phyloP scores from a whole-genome alignment of 2,888 invertebrate species.

The Chrysopilus asiliformis region DNA sequence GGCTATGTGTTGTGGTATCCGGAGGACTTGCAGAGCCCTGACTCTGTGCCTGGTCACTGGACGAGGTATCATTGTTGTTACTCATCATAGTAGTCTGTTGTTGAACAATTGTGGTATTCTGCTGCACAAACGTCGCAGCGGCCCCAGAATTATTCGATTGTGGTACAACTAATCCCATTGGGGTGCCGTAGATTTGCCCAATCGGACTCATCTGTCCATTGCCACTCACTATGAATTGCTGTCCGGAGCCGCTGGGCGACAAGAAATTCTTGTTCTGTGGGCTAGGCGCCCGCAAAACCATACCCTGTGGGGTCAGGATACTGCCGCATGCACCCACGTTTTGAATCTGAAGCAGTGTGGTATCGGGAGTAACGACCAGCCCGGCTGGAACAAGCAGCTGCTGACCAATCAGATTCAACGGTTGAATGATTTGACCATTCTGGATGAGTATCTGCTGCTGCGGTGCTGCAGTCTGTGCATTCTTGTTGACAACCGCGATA shows the following conservation, averaged over 20 bases:
- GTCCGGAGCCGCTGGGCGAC: constrained; percentile 50
- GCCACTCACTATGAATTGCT: constrained; percentile 62
- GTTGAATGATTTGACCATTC: constrained; percentile 57
- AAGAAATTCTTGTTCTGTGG: constrained; percentile 61
- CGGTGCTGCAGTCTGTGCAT: constrained; percentile 41
- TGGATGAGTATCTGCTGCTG: constrained; percentile 32
- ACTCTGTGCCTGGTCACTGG: constrained; percentile 22
- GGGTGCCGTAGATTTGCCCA: constrained; percentile 33
- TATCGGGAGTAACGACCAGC: constrained; percentile 72
- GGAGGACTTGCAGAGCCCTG: constrained; percentile 51
- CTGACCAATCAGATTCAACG: constrained; percentile 70
- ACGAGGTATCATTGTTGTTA: constrained; percentile 16
- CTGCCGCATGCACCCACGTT: constrained; percentile 55
- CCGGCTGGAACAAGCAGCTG: constrained; percentile 76
- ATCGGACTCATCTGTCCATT: constrained; percentile 69
- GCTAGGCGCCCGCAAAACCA: constrained; percentile 64
- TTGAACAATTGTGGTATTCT: constrained; percentile 74
- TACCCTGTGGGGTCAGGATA: constrained; percentile 56
- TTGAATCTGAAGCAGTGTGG: constrained; percentile 62
- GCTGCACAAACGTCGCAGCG: constrained; percentile 67
- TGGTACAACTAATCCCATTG: constrained; percentile 35
- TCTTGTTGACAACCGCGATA: constrained; percentile 41
- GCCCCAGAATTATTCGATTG: constrained; percentile 27
- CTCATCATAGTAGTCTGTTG: constrained; percentile 39
- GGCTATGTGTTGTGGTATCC: constrained; percentile 76